A percentile compares a stretch with the other conserved stretches of the same genome.
Evolutionary conservation across 2,888 invertebrate species (phyloP).

Genomic region (Volucella bombylans): DNA sequence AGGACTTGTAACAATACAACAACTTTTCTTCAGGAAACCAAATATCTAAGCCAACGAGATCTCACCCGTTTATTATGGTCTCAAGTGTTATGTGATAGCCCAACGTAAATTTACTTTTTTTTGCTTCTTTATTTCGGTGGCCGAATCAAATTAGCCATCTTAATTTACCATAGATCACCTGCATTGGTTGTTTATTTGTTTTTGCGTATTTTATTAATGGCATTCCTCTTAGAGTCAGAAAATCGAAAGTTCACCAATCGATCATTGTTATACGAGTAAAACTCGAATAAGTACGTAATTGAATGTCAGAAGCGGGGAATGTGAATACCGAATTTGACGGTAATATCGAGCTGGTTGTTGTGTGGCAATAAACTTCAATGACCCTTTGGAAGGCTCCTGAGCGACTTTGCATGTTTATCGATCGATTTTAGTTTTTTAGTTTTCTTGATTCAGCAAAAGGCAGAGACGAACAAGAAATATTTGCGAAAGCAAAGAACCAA

Average conservation of each 20-base stretch:
- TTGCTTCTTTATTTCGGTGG: neutral
- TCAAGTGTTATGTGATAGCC: constrained; percentile 13
- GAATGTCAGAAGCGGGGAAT: constrained; percentile 6
- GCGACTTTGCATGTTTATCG: constrained; percentile 1
- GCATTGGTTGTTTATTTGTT: neutral
- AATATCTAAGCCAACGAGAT: constrained; percentile 8
- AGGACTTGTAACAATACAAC: neutral
- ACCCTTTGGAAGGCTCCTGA: constrained; percentile 42
- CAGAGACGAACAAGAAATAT: constrained; percentile 43
- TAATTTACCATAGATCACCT: constrained; percentile 6
- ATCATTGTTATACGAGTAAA: constrained; percentile 39
- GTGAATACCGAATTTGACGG: constrained; percentile 11
- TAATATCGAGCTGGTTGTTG: constrained; percentile 3
- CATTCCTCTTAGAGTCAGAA: constrained; percentile 18
- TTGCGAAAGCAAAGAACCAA: constrained; percentile 52
- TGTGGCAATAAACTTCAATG: constrained; percentile 65
- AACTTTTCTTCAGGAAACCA: constrained; percentile 8
- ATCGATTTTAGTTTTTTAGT: constrained; percentile 43
- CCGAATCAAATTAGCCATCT: constrained; percentile 35
- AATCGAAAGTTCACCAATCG: constrained; percentile 45
- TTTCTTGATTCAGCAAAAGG: neutral
- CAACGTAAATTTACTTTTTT: constrained; percentile 2
- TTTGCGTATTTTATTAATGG: neutral
- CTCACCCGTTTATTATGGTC: neutral
- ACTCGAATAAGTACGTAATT: constrained; percentile 24